Percentiles rank a stretch among this genome's conserved stretches.
phyloP scores from a whole-genome alignment of 30 jellyfish, hydroid and myxozoan species.

The Calvadosia cruxmelitensis region DNA sequence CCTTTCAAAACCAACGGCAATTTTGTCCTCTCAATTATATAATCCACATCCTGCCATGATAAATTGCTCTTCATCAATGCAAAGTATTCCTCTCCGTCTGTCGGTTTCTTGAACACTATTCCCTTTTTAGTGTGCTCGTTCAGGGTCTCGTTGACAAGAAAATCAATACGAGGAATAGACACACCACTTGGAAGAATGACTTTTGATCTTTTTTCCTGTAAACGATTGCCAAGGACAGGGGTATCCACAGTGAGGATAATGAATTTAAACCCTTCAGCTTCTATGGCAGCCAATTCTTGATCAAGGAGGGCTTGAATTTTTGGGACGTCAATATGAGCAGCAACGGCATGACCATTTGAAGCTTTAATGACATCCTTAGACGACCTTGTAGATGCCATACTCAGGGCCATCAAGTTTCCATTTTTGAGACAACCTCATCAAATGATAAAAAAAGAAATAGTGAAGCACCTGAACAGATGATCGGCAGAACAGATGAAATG shows the following conservation, averaged over 20 bases:
- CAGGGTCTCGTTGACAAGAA: background rate
- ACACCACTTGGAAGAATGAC: background rate
- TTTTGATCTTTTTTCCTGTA: background rate
- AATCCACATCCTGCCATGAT: background rate
- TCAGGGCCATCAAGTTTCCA: background rate
- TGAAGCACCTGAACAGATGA: no score
- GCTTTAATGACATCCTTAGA: background rate
- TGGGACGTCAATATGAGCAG: background rate
- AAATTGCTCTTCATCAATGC: no score
- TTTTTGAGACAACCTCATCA: background rate
- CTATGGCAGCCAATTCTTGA: background rate
- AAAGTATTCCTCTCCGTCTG: no score
- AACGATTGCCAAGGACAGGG: background rate
- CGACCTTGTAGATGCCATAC: background rate
- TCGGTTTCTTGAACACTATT: no score
- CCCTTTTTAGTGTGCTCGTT: no score
- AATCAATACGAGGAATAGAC: background rate
- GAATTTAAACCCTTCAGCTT: no score
- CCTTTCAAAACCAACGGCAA: conserved; percentile 26
- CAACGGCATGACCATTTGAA: background rate
- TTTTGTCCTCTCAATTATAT: background rate
- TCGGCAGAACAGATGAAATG: no score
- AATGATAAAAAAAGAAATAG: no score
- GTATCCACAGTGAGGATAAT: background rate
- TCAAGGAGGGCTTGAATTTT: background rate